A percentile compares a stretch with the other conserved stretches of the same genome.
Evolutionary conservation across 2,888 invertebrate genomes (phyloP).

Genomic region (Drosophila formosana): DNA sequence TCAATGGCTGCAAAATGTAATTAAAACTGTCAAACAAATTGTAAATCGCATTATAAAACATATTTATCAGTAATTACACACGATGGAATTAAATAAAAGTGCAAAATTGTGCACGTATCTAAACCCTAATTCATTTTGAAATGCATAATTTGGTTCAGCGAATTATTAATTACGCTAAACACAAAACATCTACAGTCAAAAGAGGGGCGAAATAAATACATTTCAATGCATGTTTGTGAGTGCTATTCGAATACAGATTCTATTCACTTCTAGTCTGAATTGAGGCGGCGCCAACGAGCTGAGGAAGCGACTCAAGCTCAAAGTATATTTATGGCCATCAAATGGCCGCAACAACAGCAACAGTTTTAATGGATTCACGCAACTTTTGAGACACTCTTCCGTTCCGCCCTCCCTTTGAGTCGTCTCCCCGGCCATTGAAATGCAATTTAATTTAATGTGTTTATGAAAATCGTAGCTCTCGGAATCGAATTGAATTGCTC

Average conservation of each 20-base stretch:
- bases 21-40: background rate
- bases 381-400: constrained; percentile 49
- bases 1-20: background rate
- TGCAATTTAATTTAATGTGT: constrained; percentile 84
- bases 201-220: constrained; percentile 1
- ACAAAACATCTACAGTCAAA: constrained; percentile 1
- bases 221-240: background rate
- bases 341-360: constrained; percentile 26
- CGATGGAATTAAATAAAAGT: background rate
- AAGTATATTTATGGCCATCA: constrained; percentile 34
- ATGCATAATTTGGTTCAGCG: constrained; percentile 1
- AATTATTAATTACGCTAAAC: constrained; percentile 1
- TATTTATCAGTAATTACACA: background rate
- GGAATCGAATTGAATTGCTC: constrained; percentile 59
- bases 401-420: background rate
- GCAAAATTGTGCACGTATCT: background rate
- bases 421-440: constrained; percentile 58
- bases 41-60: background rate
- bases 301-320: constrained; percentile 7
- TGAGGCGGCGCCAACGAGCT: constrained; percentile 12
- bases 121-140: background rate
- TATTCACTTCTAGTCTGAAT: constrained; percentile 1
- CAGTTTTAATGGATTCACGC: constrained; percentile 59
- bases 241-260: constrained; percentile 4
- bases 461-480: constrained; percentile 79